These are phyloP conservation scores for Smutsia temminckii DNA, from an alignment of 2,797 vertebrate species.

Conservation along the genomic window DNA sequence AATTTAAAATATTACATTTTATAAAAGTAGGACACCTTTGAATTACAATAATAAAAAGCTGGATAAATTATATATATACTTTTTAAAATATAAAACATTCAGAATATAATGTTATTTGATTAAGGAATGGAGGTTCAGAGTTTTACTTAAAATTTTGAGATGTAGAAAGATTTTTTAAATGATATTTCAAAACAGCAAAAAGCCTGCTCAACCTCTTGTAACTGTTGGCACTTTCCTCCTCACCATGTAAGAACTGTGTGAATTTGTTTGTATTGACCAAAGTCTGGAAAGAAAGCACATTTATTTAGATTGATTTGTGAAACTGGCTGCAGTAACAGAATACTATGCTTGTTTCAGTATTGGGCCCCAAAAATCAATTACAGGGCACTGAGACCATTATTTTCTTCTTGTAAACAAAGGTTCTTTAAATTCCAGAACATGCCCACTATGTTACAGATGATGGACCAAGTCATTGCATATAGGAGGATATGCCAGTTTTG, in stretches of 20 bases:
- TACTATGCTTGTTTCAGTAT: neutral
- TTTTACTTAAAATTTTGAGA: neutral
- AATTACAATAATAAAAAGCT: neutral
- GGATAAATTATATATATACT: neutral
- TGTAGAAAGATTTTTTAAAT: neutral
- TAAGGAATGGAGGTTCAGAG: neutral
- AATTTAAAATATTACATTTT: neutral
- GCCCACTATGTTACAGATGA: neutral
- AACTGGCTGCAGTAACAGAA: slow-evolving; percentile 10
- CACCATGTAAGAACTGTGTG: neutral
- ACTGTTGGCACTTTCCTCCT: slow-evolving; percentile 9
- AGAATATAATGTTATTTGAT: neutral
- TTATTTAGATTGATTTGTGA: slow-evolving; percentile 51
- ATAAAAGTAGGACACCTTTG: neutral
- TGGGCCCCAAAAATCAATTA: slow-evolving; percentile 51
- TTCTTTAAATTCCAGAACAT: slow-evolving; percentile 26
- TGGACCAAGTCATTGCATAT: neutral
- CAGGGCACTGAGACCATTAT: neutral
- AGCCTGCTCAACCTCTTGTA: neutral
- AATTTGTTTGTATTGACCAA: slow-evolving; percentile 49
- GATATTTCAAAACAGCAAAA: slow-evolving; percentile 26
- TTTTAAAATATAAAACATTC: neutral
- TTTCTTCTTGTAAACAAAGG: neutral
- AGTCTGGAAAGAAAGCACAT: slow-evolving; percentile 40
- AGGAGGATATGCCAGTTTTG: neutral